phyloP scores from a whole-genome alignment of 2,113 vertebrate species.

The Anser brachyrhynchus region DNA sequence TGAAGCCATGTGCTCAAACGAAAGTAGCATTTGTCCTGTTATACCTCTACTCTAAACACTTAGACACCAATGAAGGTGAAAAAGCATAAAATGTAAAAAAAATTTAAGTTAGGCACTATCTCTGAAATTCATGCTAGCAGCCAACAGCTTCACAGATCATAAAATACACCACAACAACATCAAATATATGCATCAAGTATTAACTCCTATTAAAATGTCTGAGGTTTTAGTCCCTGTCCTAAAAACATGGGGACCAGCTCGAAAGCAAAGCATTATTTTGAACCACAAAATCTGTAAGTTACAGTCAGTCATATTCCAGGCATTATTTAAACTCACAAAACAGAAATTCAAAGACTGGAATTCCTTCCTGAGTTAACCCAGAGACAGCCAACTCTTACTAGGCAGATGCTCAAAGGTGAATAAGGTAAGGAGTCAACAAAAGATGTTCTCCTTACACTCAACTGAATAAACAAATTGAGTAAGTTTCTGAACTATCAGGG shows the following conservation, averaged over 20 bases:
- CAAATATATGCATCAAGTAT: constrained; percentile 29
- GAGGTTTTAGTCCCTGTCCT: constrained; percentile 5
- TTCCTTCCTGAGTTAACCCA: constrained; percentile 14
- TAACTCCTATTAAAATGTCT: constrained; percentile 47
- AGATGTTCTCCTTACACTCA: neutral
- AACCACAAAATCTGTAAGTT: constrained; percentile 21
- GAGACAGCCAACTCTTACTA: neutral
- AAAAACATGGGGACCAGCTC: neutral
- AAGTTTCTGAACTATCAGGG: neutral
- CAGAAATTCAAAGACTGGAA: constrained; percentile 5
- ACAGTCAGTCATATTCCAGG: neutral
- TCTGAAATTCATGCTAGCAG: constrained; percentile 5
- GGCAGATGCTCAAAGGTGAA: neutral
- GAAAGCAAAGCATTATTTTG: neutral
- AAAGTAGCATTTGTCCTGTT: neutral
- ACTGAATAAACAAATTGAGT: neutral
- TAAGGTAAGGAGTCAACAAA: neutral
- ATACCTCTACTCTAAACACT: neutral
- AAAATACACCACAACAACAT: constrained; percentile 48
- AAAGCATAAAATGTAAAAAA: neutral
- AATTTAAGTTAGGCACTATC: neutral
- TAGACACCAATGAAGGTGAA: neutral
- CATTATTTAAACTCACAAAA: constrained; percentile 39
- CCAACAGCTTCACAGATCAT: constrained; percentile 38
- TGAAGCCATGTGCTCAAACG: neutral